phyloP scores from a whole-genome alignment of 2,113 vertebrate genomes.

The Pollimyrus isidori region DNA sequence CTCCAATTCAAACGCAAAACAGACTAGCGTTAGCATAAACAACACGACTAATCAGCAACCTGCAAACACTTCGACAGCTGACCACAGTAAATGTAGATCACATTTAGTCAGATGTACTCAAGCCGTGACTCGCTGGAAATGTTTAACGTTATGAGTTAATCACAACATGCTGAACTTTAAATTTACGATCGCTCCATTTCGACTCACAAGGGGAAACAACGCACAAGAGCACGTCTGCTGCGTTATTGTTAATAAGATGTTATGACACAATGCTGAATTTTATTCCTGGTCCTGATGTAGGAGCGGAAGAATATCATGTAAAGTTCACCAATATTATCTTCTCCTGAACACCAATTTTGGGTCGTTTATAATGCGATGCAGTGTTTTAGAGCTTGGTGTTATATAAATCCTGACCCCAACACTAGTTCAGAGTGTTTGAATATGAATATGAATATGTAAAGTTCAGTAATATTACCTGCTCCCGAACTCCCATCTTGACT shows the following conservation, averaged over 20 bases:
- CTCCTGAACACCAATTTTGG: background rate
- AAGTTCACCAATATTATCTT: background rate
- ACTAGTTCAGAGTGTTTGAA: conserved; percentile 59
- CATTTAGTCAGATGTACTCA: background rate
- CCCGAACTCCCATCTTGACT: conserved; percentile 77
- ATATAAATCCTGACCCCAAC: background rate
- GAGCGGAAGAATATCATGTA: background rate
- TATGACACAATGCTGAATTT: background rate
- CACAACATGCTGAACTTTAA: background rate
- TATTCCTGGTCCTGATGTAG: background rate
- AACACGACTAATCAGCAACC: background rate
- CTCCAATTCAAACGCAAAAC: background rate
- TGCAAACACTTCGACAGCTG: background rate
- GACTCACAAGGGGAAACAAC: background rate
- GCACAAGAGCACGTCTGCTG: background rate
- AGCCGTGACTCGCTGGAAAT: background rate
- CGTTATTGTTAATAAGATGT: background rate
- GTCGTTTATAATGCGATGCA: background rate
- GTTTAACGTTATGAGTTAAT: background rate
- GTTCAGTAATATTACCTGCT: conserved; percentile 76
- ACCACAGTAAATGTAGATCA: background rate
- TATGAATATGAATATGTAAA: conserved; percentile 85
- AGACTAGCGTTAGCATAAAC: background rate
- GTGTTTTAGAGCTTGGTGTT: background rate
- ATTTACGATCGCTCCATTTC: background rate